phyloP scores from a whole-genome alignment of 2,113 vertebrate species.

The Sphaerodactylus townsendi region DNA sequence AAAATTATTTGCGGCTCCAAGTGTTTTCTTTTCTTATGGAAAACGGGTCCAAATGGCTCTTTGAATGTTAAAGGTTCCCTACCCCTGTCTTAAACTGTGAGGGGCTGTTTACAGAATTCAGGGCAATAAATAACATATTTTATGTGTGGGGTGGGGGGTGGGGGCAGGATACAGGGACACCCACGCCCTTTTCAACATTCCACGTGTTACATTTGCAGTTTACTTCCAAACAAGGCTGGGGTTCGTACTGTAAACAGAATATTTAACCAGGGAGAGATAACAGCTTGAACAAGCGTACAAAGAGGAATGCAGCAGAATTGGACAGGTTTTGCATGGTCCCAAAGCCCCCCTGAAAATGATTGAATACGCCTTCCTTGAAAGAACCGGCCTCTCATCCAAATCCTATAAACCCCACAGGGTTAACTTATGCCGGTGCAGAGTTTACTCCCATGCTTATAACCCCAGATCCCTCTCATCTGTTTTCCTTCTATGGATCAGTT shows the following conservation, averaged over 20 bases:
- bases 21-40: no score
- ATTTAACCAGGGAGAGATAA: background rate
- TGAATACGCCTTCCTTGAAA: background rate
- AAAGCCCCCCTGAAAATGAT: background rate
- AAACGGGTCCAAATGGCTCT: no score
- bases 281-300: background rate
- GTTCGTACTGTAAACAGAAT: background rate
- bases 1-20: no score
- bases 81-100: background rate
- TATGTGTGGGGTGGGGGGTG: background rate
- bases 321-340: background rate
- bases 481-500: background rate
- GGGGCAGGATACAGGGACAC: background rate
- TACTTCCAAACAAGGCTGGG: conserved; percentile 7
- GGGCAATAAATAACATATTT: background rate
- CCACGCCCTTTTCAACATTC: background rate
- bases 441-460: background rate
- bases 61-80: no score
- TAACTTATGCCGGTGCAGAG: background rate
- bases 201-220: conserved; percentile 6
- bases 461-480: background rate
- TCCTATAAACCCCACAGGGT: background rate
- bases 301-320: background rate
- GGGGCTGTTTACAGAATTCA: background rate
- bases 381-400: background rate